Conservation (phyloP, 1,140 invertebrate species). For the Oncopeltus fasciatus region DNA sequence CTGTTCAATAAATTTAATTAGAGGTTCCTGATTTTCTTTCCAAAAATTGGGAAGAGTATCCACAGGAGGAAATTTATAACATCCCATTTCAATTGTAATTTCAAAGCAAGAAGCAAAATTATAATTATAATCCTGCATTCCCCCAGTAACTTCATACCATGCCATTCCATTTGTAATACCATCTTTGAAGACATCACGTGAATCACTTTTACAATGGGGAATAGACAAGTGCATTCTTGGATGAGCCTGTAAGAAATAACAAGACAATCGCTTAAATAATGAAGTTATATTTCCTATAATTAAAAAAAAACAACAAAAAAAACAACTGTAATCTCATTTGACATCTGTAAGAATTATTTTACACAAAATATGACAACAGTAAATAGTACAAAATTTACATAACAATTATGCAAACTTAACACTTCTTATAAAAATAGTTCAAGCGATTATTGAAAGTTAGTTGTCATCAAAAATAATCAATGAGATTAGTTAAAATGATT, state of each 20-base stretch:
- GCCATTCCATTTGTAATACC: conserved; percentile 86
- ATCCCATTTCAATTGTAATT: conserved; percentile 87
- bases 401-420: too few species aligned
- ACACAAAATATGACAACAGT: too few species aligned
- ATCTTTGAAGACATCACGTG: conserved; percentile 53
- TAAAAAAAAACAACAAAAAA: background rate
- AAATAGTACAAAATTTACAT: too few species aligned
- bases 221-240: conserved; percentile 57
- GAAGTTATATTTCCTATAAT: background rate
- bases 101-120: conserved; percentile 83
- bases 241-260: conserved; percentile 43
- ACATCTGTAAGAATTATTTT: background rate
- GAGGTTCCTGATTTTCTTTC: conserved; percentile 72
- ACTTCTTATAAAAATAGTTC: too few species aligned
- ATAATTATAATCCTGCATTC: conserved; percentile 99
- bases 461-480: too few species aligned
- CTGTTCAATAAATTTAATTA: conserved; percentile 78
- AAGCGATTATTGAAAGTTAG: too few species aligned
- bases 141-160: conserved; percentile 79
- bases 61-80: conserved; percentile 74
- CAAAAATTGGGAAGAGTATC: conserved; percentile 65
- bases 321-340: background rate
- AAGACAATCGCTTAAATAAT: conserved; percentile 9
- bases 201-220: conserved; percentile 52
- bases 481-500: too few species aligned